phyloP scores from a whole-genome alignment of 2,113 vertebrate species.

The Chloropsis hardwickii region DNA sequence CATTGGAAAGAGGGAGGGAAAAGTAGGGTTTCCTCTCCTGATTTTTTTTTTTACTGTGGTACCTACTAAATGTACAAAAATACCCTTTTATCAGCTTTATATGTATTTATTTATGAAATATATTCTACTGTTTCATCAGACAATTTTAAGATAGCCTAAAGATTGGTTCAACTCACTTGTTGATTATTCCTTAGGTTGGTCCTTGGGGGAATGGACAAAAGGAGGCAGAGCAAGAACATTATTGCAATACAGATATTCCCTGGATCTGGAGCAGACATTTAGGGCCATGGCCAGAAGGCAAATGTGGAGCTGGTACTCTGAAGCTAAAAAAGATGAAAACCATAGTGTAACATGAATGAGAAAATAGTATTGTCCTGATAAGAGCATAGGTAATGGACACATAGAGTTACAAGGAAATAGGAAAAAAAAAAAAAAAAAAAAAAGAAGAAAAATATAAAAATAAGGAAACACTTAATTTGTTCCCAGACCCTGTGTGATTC shows the following conservation, averaged over 20 bases:
- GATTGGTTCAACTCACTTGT: neutral
- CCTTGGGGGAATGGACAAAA: neutral
- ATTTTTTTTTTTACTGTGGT: neutral
- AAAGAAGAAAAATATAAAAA: neutral
- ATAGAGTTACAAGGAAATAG: neutral
- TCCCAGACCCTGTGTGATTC: neutral
- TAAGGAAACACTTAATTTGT: neutral
- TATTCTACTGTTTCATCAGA: neutral
- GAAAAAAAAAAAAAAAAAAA: neutral
- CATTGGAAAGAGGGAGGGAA: neutral
- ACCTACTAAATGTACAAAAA: accelerated
- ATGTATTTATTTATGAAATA: neutral
- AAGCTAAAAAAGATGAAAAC: neutral
- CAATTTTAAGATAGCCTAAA: neutral
- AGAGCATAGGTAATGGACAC: neutral
- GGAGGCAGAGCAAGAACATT: neutral
- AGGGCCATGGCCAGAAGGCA: neutral
- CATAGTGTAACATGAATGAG: neutral
- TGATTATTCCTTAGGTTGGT: neutral
- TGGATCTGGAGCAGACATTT: neutral
- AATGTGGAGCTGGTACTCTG: neutral
- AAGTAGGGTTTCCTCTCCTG: neutral
- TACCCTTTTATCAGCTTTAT: neutral
- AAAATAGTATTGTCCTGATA: neutral
- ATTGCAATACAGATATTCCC: neutral